Evolutionary conservation across 2,888 invertebrate species (phyloP).

Genomic region (Tipula lateralis): DNA sequence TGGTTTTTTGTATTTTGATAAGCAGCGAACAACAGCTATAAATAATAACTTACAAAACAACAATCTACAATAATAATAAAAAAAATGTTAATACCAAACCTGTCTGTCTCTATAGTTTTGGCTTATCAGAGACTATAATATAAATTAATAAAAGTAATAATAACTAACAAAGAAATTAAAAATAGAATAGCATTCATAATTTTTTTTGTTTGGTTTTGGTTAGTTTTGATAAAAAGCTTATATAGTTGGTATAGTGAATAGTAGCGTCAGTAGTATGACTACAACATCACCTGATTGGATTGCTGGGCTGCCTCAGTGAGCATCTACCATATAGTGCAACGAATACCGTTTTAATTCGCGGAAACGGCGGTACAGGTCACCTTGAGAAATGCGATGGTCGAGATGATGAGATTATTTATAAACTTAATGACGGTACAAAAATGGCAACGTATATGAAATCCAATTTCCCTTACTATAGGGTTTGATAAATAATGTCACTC

Average conservation of each 20-base stretch:
- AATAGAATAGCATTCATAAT: neutral
- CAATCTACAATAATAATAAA: neutral
- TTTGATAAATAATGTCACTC: no score
- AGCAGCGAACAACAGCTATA: neutral
- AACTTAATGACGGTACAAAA: no score
- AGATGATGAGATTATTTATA: no score
- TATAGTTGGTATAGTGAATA: neutral
- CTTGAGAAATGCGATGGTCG: no score
- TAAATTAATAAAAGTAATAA: neutral
- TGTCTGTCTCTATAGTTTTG: neutral
- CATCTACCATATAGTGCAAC: no score
- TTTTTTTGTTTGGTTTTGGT: neutral
- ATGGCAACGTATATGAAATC: no score
- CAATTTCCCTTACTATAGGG: no score
- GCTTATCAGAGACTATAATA: neutral
- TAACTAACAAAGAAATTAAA: neutral
- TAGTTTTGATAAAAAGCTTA: neutral
- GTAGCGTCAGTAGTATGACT: neutral
- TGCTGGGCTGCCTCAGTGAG: no score
- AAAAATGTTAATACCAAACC: neutral
- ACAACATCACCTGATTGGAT: neutral
- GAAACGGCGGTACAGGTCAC: no score
- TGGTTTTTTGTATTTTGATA: neutral
- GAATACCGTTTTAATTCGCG: no score
- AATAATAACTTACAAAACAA: slow-evolving; percentile 19